Conservation (phyloP, 2,888 invertebrate species). For the Pristionchus maxplancki region DNA sequence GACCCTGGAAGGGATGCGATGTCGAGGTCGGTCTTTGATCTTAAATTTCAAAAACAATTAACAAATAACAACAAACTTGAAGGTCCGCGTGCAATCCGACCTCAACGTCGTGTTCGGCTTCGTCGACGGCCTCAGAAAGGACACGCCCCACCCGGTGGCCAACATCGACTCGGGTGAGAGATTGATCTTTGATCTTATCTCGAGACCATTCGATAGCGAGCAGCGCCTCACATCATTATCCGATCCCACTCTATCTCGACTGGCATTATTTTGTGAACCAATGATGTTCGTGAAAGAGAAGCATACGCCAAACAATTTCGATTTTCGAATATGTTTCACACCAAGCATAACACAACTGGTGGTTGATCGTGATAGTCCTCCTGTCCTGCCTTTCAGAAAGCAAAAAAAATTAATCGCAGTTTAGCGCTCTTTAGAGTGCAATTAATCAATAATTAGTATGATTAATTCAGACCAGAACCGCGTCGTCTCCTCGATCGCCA, state of each 20-base stretch:
- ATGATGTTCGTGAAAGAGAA: too few relatives aligned
- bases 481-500: conserved; percentile 12
- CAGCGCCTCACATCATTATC: too few relatives aligned
- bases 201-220: too few relatives aligned
- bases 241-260: too few relatives aligned
- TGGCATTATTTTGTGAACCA: too few relatives aligned
- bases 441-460: too few relatives aligned
- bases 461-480: conserved; percentile 43
- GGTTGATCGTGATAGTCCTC: too few relatives aligned
- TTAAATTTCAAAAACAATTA: not conserved
- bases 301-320: too few relatives aligned
- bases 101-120: conserved; percentile 48
- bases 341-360: too few relatives aligned
- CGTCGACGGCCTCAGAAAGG: conserved; percentile 42
- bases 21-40: conserved; percentile 33
- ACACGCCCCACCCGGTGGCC: not conserved
- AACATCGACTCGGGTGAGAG: conserved; percentile 35
- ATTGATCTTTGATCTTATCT: not conserved
- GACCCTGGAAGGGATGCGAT: conserved; percentile 35
- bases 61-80: too few relatives aligned
- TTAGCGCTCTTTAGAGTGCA: too few relatives aligned
- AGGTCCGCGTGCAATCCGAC: conserved; percentile 47
- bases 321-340: too few relatives aligned
- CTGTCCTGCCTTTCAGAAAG: not conserved
- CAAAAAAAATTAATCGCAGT: not conserved